Evolutionary conservation across 2,113 vertebrate species (phyloP).

Genomic region (Bettongia penicillata): DNA sequence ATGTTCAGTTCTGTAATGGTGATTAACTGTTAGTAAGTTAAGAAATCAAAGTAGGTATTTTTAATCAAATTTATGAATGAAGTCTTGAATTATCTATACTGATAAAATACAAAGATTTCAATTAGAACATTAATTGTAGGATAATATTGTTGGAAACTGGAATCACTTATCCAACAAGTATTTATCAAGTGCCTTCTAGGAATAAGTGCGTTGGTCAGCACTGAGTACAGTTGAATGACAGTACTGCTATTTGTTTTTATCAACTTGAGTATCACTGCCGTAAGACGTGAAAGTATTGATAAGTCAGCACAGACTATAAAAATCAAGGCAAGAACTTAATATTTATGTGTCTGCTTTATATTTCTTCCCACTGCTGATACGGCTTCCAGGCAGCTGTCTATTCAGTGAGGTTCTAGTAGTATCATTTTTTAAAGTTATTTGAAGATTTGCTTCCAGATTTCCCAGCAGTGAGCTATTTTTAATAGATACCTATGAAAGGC

Average conservation of each 20-base stretch:
- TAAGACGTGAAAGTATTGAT: conserved; percentile 49
- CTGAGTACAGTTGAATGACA: conserved; percentile 39
- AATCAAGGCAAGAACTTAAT: neutral
- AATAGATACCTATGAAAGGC: neutral
- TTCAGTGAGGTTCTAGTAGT: conserved; percentile 38
- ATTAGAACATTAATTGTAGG: neutral
- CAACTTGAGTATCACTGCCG: conserved; percentile 46
- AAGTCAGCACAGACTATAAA: conserved; percentile 30
- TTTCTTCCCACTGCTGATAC: neutral
- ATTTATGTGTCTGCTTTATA: neutral
- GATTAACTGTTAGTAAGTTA: neutral
- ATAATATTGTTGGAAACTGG: neutral
- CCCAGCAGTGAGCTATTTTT: conserved; percentile 21
- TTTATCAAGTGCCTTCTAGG: neutral
- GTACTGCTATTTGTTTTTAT: neutral
- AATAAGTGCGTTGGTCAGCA: neutral
- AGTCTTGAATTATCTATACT: neutral
- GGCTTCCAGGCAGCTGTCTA: conserved; percentile 45
- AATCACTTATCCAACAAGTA: neutral
- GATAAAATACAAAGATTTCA: neutral
- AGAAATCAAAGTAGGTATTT: neutral
- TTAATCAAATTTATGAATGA: neutral
- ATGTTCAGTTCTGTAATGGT: neutral
- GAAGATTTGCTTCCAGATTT: neutral
- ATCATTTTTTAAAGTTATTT: conserved; percentile 29